phyloP scores from a whole-genome alignment of 2,888 invertebrate species.

The Cinara cedri region DNA sequence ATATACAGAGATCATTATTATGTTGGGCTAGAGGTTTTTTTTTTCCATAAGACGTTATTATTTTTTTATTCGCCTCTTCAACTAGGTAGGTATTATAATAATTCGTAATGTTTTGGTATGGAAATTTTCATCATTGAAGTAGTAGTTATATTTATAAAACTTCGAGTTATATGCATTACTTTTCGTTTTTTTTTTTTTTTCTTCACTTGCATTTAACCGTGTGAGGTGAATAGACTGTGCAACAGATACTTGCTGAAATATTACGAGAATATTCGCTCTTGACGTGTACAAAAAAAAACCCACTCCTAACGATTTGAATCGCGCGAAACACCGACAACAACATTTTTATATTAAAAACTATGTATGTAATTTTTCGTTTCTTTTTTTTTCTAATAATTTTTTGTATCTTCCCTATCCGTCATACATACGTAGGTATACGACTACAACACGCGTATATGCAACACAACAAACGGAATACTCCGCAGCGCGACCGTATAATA shows the following conservation, averaged over 20 bases:
- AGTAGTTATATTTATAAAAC: not conserved
- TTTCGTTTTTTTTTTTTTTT: not conserved
- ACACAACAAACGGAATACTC: constrained; percentile 19
- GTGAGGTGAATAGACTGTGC: constrained; percentile 26
- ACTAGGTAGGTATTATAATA: not conserved
- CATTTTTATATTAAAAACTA: constrained; percentile 22
- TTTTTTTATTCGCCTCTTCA: constrained; percentile 3
- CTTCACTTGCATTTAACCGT: not conserved
- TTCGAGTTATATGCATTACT: constrained; percentile 3
- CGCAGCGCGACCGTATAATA: constrained; percentile 12
- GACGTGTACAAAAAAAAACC: not conserved
- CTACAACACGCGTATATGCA: not conserved
- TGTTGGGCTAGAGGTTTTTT: not conserved
- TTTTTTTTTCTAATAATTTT: constrained; percentile 14
- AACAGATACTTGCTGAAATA: not conserved
- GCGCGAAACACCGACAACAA: constrained; percentile 6
- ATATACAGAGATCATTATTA: not conserved
- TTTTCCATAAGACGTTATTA: not conserved
- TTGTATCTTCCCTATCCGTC: not conserved
- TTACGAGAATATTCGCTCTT: not conserved
- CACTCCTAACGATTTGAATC: constrained; percentile 25
- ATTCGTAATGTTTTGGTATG: constrained; percentile 2
- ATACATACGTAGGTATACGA: not conserved
- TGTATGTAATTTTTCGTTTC: constrained; percentile 7
- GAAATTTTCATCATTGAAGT: constrained; percentile 11